Evolutionary conservation across 2,797 vertebrate genomes (phyloP).

Genomic region (Limosa lapponica): DNA sequence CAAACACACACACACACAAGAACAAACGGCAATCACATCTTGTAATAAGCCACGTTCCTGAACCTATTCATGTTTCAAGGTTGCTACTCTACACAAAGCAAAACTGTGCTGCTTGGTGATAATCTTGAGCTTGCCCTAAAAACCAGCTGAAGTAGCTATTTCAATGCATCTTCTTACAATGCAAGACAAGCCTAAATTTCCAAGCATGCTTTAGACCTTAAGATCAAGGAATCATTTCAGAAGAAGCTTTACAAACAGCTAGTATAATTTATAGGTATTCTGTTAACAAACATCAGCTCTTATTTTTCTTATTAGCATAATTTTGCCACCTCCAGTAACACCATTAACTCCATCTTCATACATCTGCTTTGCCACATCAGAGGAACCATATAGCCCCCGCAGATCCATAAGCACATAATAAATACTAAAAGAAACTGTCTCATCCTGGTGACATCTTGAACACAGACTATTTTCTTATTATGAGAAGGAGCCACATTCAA

Average conservation of each 20-base stretch:
- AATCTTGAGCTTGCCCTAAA: not conserved
- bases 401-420: not conserved
- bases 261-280: not conserved
- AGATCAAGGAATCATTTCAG: not conserved
- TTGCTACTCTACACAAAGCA: not conserved
- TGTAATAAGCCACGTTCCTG: not conserved
- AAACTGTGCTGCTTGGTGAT: not conserved
- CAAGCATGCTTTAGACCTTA: not conserved
- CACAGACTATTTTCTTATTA: not conserved
- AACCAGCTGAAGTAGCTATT: not conserved
- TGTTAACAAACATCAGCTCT: not conserved
- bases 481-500: not conserved
- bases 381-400: not conserved
- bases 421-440: not conserved
- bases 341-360: not conserved
- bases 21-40: rapidly evolving
- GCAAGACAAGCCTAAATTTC: not conserved
- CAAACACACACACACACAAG: not conserved
- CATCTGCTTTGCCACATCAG: not conserved
- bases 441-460: slow-evolving; percentile 49
- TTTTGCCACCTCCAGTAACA: not conserved
- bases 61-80: not conserved
- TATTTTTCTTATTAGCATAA: not conserved
- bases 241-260: not conserved
- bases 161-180: not conserved